phyloP scores from a whole-genome alignment of 1,140 invertebrate genomes.

The Magallana ariakensis region DNA sequence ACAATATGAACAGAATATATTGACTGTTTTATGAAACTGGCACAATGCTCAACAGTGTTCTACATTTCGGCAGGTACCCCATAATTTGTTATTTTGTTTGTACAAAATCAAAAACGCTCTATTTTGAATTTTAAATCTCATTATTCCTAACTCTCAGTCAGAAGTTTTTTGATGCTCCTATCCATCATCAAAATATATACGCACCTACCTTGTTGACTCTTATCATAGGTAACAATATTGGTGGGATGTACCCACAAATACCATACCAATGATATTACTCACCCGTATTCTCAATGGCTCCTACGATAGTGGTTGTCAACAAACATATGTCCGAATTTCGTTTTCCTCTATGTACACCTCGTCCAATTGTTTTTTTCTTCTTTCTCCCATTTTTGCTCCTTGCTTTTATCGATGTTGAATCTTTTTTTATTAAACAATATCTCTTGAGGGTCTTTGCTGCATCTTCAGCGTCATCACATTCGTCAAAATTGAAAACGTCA shows the following conservation, averaged over 20 bases:
- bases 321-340: not conserved
- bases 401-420: not conserved
- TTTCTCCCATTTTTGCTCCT: not conserved
- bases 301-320: not conserved
- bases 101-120: too few species aligned
- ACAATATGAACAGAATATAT: too few species aligned
- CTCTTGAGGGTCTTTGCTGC: not conserved
- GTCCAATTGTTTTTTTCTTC: not conserved
- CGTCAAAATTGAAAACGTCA: conserved; percentile 14
- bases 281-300: not conserved
- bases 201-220: not conserved
- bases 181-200: too few species aligned
- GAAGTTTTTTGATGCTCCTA: too few species aligned
- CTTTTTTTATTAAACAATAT: not conserved
- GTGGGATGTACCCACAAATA: not conserved
- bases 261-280: not conserved
- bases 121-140: too few species aligned
- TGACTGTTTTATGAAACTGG: too few species aligned
- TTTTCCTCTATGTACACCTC: not conserved
- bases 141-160: too few species aligned
- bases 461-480: not conserved
- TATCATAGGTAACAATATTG: not conserved
- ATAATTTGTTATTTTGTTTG: too few species aligned
- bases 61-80: too few species aligned
- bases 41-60: too few species aligned